phyloP scores from a whole-genome alignment of 2,888 invertebrate species.

The Lasioglossum villosulum region DNA sequence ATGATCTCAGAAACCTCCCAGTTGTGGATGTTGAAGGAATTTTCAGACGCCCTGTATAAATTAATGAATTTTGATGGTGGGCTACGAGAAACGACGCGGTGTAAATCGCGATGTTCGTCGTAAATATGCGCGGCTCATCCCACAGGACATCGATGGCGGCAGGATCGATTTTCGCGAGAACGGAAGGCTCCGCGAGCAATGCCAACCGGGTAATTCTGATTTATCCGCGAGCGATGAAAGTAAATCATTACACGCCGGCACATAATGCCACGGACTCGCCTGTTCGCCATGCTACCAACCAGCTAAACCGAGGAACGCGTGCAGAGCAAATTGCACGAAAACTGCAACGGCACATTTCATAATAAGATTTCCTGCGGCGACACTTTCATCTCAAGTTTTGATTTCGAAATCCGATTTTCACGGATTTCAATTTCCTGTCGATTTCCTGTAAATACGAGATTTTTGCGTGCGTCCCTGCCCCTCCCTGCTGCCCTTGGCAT shows the following conservation, averaged over 20 bases:
- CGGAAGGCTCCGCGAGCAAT: not conserved
- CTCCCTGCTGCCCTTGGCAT: not conserved
- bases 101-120: not conserved
- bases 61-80: not conserved
- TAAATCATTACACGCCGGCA: constrained; percentile 28
- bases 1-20: no score
- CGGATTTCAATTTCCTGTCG: constrained; percentile 33
- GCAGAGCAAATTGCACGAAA: constrained; percentile 19
- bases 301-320: not conserved
- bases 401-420: constrained; percentile 14
- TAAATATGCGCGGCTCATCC: not conserved
- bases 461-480: not conserved
- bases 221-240: constrained; percentile 29
- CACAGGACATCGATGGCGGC: not conserved
- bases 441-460: constrained; percentile 27
- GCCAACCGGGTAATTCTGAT: constrained; percentile 21
- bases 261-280: constrained; percentile 13
- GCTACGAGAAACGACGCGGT: not conserved
- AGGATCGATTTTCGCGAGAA: constrained; percentile 8
- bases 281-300: not conserved
- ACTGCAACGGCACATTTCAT: constrained; percentile 21
- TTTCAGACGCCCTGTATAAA: no score
- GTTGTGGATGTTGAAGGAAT: no score
- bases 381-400: constrained; percentile 24
- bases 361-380: constrained; percentile 16